phyloP scores from a whole-genome alignment of 2,888 invertebrate genomes.

The Hesperia comma region DNA sequence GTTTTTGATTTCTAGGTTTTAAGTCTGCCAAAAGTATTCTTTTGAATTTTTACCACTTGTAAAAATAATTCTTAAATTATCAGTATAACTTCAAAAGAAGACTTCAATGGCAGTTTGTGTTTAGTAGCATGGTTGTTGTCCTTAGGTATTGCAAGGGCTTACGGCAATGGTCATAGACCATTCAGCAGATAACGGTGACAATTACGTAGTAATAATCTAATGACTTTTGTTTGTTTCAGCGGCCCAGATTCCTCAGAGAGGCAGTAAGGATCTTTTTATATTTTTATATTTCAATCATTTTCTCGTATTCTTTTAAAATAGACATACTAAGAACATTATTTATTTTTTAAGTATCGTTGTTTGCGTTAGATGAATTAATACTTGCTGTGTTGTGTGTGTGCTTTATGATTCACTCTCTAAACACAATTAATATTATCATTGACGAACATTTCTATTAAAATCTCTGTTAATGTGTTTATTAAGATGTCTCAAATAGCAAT shows the following conservation, averaged over 20 bases:
- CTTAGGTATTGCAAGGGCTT: slow-evolving; percentile 59
- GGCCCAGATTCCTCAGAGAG: slow-evolving; percentile 95
- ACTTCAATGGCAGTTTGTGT: slow-evolving; percentile 58
- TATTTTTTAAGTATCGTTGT: too few species aligned
- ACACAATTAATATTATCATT: too few species aligned
- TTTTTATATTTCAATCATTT: background rate
- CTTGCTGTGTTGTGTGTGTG: too few species aligned
- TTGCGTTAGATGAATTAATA: too few species aligned
- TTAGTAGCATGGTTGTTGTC: slow-evolving; percentile 80
- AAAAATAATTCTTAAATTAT: background rate
- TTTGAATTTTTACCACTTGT: slow-evolving; percentile 32
- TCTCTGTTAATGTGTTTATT: too few species aligned
- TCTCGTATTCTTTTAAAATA: too few species aligned
- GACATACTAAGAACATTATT: too few species aligned
- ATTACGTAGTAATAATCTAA: slow-evolving; percentile 19
- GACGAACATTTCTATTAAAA: too few species aligned
- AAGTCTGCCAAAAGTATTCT: slow-evolving; percentile 40
- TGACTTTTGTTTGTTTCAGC: slow-evolving; percentile 87
- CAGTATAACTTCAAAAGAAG: slow-evolving; percentile 48
- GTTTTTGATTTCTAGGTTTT: slow-evolving; percentile 40
- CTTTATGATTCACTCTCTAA: too few species aligned
- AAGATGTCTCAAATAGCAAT: too few species aligned
- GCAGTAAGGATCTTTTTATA: slow-evolving; percentile 87
- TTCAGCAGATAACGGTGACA: slow-evolving; percentile 15
- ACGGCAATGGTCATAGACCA: slow-evolving; percentile 40